Percentiles rank a stretch among this genome's conserved stretches.
Conservation (phyloP, 2,113 vertebrate species). For the Gopherus evgoodei region DNA sequence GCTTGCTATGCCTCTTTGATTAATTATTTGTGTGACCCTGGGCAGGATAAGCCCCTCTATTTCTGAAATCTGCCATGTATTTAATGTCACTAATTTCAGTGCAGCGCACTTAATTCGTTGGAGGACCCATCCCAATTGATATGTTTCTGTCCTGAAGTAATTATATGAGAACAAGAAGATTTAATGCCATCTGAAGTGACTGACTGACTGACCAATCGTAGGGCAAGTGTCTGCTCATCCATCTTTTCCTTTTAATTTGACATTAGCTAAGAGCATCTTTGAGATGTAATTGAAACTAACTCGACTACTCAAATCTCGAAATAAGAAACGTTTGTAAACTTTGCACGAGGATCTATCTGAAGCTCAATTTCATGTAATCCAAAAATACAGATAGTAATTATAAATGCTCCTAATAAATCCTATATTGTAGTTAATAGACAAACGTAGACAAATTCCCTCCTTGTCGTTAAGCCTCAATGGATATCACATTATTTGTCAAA, state of each 20-base stretch:
- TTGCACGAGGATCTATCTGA: background rate
- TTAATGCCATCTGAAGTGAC: background rate
- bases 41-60: background rate
- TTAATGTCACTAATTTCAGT: background rate
- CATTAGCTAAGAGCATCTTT: background rate
- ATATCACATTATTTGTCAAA: background rate
- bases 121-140: background rate
- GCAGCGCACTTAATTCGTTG: background rate
- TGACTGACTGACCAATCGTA: background rate
- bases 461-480: background rate
- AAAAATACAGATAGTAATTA: background rate
- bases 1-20: background rate
- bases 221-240: background rate
- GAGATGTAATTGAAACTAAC: background rate
- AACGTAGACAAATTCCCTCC: background rate
- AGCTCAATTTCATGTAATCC: background rate
- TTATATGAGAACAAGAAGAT: background rate
- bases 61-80: background rate
- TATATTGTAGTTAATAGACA: background rate
- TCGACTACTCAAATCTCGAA: background rate
- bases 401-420: background rate
- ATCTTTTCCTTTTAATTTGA: background rate
- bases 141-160: background rate
- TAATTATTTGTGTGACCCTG: background rate
- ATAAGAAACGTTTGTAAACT: background rate